phyloP scores from a whole-genome alignment of 37 sponge, comb jelly and placozoan species.

The Corticium candelabrum region DNA sequence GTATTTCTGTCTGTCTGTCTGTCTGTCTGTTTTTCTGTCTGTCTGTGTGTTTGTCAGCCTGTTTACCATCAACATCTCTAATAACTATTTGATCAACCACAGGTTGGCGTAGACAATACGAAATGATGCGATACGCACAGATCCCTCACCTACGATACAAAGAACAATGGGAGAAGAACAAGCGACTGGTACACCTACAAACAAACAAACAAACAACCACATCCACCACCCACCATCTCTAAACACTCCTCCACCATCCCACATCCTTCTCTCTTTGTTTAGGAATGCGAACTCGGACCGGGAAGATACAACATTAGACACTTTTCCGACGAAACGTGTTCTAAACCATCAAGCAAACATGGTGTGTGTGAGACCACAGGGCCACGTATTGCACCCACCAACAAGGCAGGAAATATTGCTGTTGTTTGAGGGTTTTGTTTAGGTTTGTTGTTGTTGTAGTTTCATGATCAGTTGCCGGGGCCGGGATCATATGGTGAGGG shows the following conservation, averaged over 20 bases:
- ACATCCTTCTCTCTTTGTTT: too few relatives aligned
- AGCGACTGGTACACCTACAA: constrained; percentile 14
- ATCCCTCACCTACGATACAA: constrained; percentile 78
- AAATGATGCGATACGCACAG: constrained; percentile 37
- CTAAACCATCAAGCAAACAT: constrained; percentile 54
- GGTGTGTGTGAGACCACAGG: constrained; percentile 73
- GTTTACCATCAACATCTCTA: too few relatives aligned
- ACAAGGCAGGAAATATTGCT: constrained; percentile 22
- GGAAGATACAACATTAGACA: constrained; percentile 65
- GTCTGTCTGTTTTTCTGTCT: too few relatives aligned
- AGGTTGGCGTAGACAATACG: constrained; percentile 68
- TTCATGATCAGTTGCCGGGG: constrained; percentile 48
- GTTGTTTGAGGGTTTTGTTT: not conserved
- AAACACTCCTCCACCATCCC: too few relatives aligned
- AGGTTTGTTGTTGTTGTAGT: not conserved
- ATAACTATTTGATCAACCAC: too few relatives aligned
- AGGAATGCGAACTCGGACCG: constrained; percentile 71
- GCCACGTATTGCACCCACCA: constrained; percentile 41
- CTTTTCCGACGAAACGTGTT: constrained; percentile 43
- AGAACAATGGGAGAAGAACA: constrained; percentile 78
- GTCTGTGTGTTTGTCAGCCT: too few relatives aligned
- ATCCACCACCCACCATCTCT: too few relatives aligned
- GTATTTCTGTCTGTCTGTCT: too few relatives aligned
- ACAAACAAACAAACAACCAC: not conserved
- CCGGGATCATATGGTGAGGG: constrained; percentile 84